Percentiles rank a stretch among this genome's conserved stretches.
phyloP scores from a whole-genome alignment of 2,888 invertebrate genomes.

The Pyralis farinalis region DNA sequence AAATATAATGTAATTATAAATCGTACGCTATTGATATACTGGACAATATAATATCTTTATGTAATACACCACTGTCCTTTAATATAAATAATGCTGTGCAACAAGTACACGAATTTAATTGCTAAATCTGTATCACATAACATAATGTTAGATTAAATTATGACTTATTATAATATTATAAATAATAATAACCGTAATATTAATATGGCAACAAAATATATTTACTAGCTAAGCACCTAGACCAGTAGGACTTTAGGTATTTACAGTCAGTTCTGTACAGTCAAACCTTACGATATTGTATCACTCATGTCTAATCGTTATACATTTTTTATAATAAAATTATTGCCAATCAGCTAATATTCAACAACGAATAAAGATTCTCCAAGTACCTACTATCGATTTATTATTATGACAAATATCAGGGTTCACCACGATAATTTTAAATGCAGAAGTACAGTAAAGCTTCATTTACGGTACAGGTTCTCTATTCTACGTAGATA shows the following conservation, averaged over 20 bases:
- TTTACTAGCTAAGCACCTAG: conserved; percentile 76
- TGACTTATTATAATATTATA: conserved; percentile 70
- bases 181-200: conserved; percentile 75
- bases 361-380: conserved; percentile 54
- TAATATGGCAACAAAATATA: conserved; percentile 80
- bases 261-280: conserved; percentile 67
- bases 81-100: conserved; percentile 26
- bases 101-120: conserved; percentile 37
- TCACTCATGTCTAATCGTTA: conserved; percentile 51
- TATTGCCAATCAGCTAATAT: conserved; percentile 70
- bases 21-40: not conserved
- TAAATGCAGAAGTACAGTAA: conserved; percentile 58
- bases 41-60: not conserved
- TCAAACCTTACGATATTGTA: conserved; percentile 38
- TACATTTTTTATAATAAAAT: conserved; percentile 59
- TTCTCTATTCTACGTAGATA: conserved; percentile 44
- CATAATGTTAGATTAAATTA: conserved; percentile 67
- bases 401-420: conserved; percentile 34
- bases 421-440: conserved; percentile 36
- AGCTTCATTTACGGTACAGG: conserved; percentile 43
- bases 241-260: conserved; percentile 68
- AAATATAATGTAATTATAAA: too few species aligned
- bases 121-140: conserved; percentile 72
- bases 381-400: conserved; percentile 28
- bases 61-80: conserved; percentile 12